A percentile compares a stretch with the other conserved stretches of the same genome.
Conservation (phyloP, 2,113 vertebrate species). For the Octodon degus region DNA sequence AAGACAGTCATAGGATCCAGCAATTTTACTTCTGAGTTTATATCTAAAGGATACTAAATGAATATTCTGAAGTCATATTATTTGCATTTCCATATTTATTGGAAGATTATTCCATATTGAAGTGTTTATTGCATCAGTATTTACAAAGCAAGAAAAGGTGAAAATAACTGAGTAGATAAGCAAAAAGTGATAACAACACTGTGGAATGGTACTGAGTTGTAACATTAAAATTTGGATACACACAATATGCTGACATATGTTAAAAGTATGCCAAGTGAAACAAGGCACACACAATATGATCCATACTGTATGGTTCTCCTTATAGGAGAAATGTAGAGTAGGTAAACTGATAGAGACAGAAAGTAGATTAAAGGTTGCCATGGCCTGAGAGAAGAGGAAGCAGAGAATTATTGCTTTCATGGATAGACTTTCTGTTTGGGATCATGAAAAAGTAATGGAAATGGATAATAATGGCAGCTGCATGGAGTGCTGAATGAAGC, state of each 20-base stretch:
- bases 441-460: background rate
- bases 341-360: background rate
- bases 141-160: background rate
- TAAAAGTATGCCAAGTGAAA: background rate
- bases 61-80: too few relatives aligned
- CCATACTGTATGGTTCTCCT: background rate
- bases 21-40: too few relatives aligned
- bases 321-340: background rate
- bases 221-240: background rate
- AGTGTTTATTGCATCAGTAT: too few relatives aligned
- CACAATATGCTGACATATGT: background rate
- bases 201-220: background rate
- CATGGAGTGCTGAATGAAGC: background rate
- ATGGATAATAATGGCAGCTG: background rate
- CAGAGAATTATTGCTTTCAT: background rate
- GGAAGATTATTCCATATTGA: too few relatives aligned
- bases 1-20: too few relatives aligned
- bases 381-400: background rate
- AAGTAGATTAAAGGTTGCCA: background rate
- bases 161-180: background rate
- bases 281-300: background rate
- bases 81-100: too few relatives aligned
- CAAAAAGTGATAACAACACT: background rate
- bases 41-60: too few relatives aligned
- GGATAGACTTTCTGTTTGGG: background rate